Percentiles rank a stretch among this genome's conserved stretches.
Conservation (phyloP, 2,113 vertebrate species). For the Oreotrochilus melanogaster region DNA sequence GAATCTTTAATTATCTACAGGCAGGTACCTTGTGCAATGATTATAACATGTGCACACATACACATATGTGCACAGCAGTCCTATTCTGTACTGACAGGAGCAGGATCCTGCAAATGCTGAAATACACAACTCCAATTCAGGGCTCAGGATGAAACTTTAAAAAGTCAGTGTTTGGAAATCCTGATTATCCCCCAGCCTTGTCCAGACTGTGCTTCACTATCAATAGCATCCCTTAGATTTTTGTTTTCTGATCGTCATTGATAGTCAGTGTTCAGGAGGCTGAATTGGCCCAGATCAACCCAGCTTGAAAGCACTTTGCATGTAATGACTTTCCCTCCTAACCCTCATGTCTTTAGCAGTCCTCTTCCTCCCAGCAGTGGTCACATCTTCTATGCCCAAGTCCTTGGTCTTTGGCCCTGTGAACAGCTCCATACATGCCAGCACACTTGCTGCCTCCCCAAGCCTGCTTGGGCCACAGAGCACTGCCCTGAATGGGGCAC, state of each 20-base stretch:
- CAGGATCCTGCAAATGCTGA: neutral
- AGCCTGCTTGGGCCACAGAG: neutral
- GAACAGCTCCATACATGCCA: neutral
- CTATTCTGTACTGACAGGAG: neutral
- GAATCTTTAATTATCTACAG: constrained; percentile 8
- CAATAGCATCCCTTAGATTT: neutral
- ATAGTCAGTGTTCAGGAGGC: neutral
- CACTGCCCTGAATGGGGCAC: neutral
- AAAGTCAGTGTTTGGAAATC: neutral
- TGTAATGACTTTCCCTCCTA: neutral
- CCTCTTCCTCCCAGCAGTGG: neutral
- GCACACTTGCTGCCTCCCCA: neutral
- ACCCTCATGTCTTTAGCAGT: neutral
- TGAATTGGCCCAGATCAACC: neutral
- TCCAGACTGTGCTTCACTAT: neutral
- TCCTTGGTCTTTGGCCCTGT: neutral
- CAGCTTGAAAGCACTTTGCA: neutral
- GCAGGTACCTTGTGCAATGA: neutral
- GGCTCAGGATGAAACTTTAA: neutral
- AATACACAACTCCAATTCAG: neutral
- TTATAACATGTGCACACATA: neutral
- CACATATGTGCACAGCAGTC: rapidly evolving
- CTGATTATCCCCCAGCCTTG: neutral
- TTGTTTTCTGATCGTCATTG: neutral
- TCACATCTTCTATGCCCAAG: neutral